phyloP scores from a whole-genome alignment of 2,888 invertebrate genomes.

The Hirtodrosophila duncani region DNA sequence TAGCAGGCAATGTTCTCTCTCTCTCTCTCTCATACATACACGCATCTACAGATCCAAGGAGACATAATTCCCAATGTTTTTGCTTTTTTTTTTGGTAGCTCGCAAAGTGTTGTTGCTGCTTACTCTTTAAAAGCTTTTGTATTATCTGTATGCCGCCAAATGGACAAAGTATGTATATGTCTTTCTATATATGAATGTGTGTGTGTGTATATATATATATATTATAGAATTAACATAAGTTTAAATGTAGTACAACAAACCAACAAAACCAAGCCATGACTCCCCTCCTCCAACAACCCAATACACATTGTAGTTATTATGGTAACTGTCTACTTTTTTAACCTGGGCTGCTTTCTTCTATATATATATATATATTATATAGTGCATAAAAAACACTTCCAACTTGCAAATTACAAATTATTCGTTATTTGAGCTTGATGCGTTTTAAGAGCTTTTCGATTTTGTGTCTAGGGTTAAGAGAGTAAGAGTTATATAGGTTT shows the following conservation, averaged over 20 bases:
- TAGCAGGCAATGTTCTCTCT: too few relatives aligned
- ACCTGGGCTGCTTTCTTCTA: not conserved
- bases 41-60: not conserved
- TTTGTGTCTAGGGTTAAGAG: too few relatives aligned
- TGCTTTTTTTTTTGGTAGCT: slow-evolving; percentile 5
- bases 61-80: too few relatives aligned
- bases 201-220: too few relatives aligned
- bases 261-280: too few relatives aligned
- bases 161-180: not conserved
- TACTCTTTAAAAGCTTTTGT: slow-evolving; percentile 33
- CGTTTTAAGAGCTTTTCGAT: too few relatives aligned
- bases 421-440: too few relatives aligned
- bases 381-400: too few relatives aligned
- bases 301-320: slow-evolving; percentile 6
- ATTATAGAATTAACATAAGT: slow-evolving; percentile 6
- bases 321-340: slow-evolving; percentile 6
- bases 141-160: slow-evolving; percentile 31
- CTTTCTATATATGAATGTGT: slow-evolving; percentile 1
- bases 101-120: slow-evolving; percentile 23
- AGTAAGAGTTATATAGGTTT: too few relatives aligned
- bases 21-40: too few relatives aligned
- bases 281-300: not conserved
- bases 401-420: too few relatives aligned
- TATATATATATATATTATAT: not conserved
- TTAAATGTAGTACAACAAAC: slow-evolving; percentile 2